phyloP scores from a whole-genome alignment of 2,888 invertebrate species.

The Xestia xanthographa region DNA sequence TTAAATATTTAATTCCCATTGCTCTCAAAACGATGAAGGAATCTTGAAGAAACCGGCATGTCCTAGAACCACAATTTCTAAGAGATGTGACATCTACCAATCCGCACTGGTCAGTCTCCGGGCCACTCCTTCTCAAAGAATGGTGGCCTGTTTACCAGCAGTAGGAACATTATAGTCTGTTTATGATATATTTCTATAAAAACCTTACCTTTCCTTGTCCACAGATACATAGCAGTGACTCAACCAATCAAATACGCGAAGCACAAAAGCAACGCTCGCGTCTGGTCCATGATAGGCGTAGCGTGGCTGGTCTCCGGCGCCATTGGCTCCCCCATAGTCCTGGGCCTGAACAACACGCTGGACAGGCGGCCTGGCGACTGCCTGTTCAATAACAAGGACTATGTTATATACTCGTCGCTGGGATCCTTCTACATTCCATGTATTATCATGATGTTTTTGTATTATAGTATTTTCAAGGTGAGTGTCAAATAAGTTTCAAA shows the following conservation, averaged over 20 bases:
- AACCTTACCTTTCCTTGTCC: conserved; percentile 40
- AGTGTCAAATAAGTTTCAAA: conserved; percentile 74
- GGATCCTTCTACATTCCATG: conserved; percentile 99
- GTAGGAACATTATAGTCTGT: neutral
- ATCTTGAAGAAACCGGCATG: neutral
- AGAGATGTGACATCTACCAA: neutral
- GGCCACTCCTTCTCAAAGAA: neutral
- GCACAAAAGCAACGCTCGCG: conserved; percentile 98
- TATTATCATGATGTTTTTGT: conserved; percentile 99
- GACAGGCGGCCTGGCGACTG: conserved; percentile 95
- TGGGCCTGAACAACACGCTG: conserved; percentile 98
- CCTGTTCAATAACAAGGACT: conserved; percentile 99
- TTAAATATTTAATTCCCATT: neutral
- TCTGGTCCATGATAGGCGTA: conserved; percentile 97
- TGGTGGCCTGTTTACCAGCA: too few species aligned
- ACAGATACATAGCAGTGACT: conserved; percentile 99
- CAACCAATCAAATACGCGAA: conserved; percentile 99
- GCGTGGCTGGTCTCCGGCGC: conserved; percentile 98
- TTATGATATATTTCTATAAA: neutral
- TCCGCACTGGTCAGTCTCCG: neutral
- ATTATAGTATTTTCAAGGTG: conserved; percentile 99
- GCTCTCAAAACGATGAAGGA: neutral
- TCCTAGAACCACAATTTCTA: too few species aligned
- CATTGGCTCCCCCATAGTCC: conserved; percentile 98
- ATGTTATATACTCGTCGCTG: conserved; percentile 99